Evolutionary conservation across 2,113 vertebrate genomes (phyloP), one percentile per base, ranked within the genome.

Genomic region (Cathartes aura): DNA sequence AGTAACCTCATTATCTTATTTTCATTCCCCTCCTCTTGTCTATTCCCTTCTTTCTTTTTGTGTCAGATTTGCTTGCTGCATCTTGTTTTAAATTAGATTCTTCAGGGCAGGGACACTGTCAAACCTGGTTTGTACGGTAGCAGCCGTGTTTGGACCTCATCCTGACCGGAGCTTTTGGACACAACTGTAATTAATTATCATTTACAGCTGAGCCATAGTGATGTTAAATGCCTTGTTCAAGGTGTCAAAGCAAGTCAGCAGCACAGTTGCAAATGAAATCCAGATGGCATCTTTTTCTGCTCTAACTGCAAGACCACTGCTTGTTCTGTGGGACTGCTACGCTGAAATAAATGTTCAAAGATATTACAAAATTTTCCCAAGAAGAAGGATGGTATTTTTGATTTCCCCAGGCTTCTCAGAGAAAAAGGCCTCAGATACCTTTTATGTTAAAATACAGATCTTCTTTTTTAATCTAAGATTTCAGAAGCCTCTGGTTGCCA

Each of bases 1-100:
- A 95, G 90, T 94, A 97, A 90, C 63, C 75, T 97, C 71, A 94
- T 96, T 91, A 91, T 90, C 71, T 88, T 95, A 92, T 94, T 95
- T 94, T 87, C 72, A 90, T 92, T 95, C 74, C 45, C 19, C 40
- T 93, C 19, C 21, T 78, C 79, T 90, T 89, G 59, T 67, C 63
- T 95, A 81, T 93, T 95, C n/a, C 79, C 45, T 86, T 85, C 67
- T 70, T 93, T 90, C 53, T 93, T 94, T 94, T 66, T 90, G 50
- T 83, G 59, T 42, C 59, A 90, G 47, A 66, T 76, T 81, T 93
- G 8, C 38, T 93, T 86, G 71, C 70, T 90, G 82, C 30, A 59
- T 92, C 78, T 67, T 78, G 50, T 78, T 90, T 87, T 66, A 89
- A 92, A 93, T 97, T 76, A 74, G 71, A 58, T 74, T 96, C 52